Conservation (phyloP, 1,140 invertebrate genomes). For the Drosophila teissieri region DNA sequence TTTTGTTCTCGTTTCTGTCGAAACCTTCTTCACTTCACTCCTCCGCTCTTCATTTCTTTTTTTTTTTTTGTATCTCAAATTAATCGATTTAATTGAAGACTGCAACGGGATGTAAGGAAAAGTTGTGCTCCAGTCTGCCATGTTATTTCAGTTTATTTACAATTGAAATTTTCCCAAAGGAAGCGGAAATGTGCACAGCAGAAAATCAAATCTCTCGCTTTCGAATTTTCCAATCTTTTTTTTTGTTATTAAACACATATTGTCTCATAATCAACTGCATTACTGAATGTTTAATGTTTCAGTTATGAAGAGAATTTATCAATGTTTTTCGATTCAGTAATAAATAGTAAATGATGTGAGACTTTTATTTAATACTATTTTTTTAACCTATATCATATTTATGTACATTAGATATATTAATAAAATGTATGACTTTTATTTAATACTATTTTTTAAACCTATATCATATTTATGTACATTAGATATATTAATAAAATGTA, state of each 20-base stretch:
- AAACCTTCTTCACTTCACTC: not conserved
- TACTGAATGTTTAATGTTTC: not conserved
- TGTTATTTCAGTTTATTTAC: constrained; percentile 68
- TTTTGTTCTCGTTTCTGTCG: constrained; percentile 15
- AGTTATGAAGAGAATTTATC: not conserved
- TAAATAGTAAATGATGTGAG: too few relatives aligned
- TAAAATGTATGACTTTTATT: too few relatives aligned
- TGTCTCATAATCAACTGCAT: not conserved
- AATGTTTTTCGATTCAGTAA: not conserved
- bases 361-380: too few relatives aligned
- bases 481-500: too few relatives aligned
- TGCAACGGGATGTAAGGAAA: constrained; percentile 38
- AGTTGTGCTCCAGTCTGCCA: constrained; percentile 40
- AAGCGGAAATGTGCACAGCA: not conserved
- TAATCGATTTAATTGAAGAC: constrained; percentile 80
- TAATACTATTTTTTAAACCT: too few relatives aligned
- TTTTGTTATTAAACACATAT: not conserved
- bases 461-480: too few relatives aligned
- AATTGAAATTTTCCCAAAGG: constrained; percentile 51
- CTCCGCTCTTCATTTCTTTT: not conserved
- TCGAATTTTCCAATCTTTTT: not conserved
- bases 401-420: too few relatives aligned
- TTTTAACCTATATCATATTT: too few relatives aligned
- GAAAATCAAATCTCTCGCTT: constrained; percentile 1
- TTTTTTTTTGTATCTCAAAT: constrained; percentile 58